A percentile compares a stretch with the other conserved stretches of the same genome.
Evolutionary conservation across 2,888 invertebrate species (phyloP).

Genomic region (Patella depressa): DNA sequence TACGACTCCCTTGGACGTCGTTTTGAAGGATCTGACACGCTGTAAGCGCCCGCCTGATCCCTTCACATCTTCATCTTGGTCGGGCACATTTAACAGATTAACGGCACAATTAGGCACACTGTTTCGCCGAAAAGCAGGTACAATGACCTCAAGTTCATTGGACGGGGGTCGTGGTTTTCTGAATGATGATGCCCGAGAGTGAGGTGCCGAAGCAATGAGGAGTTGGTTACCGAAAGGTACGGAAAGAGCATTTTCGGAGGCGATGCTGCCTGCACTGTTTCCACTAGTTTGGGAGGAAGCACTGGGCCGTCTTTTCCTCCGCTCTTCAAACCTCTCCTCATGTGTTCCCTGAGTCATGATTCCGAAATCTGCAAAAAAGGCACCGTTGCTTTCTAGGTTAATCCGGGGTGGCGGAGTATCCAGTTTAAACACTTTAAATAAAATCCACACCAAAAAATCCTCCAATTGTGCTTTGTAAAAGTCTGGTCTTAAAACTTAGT

Average conservation of each 20-base stretch:
- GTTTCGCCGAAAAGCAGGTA: slow-evolving; percentile 37
- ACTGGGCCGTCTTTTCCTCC: slow-evolving; percentile 11
- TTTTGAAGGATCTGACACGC: slow-evolving; percentile 91
- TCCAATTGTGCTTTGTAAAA: too few relatives aligned
- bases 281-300: slow-evolving; percentile 18
- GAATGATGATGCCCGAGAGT: slow-evolving; percentile 50
- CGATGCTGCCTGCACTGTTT: slow-evolving; percentile 6
- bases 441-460: too few relatives aligned
- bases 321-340: background rate
- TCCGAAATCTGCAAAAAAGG: slow-evolving; percentile 1
- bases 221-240: slow-evolving; percentile 4
- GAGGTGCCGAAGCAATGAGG: slow-evolving; percentile 40
- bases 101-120: slow-evolving; percentile 42
- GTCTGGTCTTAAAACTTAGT: too few relatives aligned
- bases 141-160: slow-evolving; percentile 36
- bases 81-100: slow-evolving; percentile 37
- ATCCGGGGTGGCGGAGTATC: slow-evolving; percentile 17
- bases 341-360: slow-evolving; percentile 21
- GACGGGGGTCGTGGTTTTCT: slow-evolving; percentile 35
- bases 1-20: slow-evolving; percentile 90
- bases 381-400: slow-evolving; percentile 12
- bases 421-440: slow-evolving; percentile 1
- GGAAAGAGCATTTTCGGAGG: slow-evolving; percentile 15
- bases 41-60: slow-evolving; percentile 32
- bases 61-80: slow-evolving; percentile 30